Evolutionary conservation across 1,140 invertebrate species (phyloP), one percentile per base, ranked within the genome.

Genomic region (Drosophila setifemur): DNA sequence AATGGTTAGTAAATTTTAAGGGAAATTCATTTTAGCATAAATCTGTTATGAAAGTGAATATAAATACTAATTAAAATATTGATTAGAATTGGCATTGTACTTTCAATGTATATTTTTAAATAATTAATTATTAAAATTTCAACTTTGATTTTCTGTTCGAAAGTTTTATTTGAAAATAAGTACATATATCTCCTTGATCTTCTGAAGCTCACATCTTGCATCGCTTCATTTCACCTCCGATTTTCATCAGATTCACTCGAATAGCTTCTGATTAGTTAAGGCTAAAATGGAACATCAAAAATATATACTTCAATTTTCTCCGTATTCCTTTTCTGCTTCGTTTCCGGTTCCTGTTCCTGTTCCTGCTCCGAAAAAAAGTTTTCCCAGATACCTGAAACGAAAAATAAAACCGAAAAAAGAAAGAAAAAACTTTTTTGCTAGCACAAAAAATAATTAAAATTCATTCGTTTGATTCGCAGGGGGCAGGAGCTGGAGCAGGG

Each of bases 371-470:
- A 8, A 33, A 61, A 55, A 68, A 68, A 58, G 33, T 52, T 72
- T 70, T 58, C 12, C 53, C 37, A 16, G 31, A 16, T 21, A 33
- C 18, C 64, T 42, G 39, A 25, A 57, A n/a, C 11, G 18, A 12
- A 47, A 49, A 58, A 48, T 37, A 49, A 43, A 48, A 23, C 11
- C 3, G 9, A 48, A 12, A 35, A 31, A 25, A 43, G 7, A 23
- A 4, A 55, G 18, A 50, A n/a, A 44, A 48, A 16, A 42, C 21
- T 48, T 63, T 50, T 52, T 48, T 39, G 40, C 31, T 26, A 43
- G 33, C 63, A 61, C 73, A 78, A 73, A 83, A 85, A 85, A 83
- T 85, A 83, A 83, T 83, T 83, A 83, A 83, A 83, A 83, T 83
- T 83, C 79, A 85, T 83, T 83, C 79, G 76, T 83, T 83, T 85